Evolutionary conservation across 2,113 vertebrate genomes (phyloP).

Genomic region (Coptodon bakossiorum): DNA sequence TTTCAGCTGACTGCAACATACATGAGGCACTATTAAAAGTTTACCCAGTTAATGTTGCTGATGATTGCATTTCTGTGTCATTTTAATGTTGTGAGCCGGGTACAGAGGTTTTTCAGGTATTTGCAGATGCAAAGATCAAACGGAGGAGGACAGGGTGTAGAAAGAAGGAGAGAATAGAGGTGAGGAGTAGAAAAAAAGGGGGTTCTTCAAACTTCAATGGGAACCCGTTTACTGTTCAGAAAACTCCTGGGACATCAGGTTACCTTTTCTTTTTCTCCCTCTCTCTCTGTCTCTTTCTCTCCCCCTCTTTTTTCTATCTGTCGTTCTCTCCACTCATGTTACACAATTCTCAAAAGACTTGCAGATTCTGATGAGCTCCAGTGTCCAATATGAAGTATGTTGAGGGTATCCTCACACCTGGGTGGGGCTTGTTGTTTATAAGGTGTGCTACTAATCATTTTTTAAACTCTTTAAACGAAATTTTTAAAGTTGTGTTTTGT

Average conservation of each 20-base stretch:
- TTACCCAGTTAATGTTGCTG: background rate
- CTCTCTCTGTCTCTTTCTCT: background rate
- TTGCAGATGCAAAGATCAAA: background rate
- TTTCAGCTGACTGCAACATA: constrained; percentile 7
- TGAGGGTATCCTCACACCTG: constrained; percentile 44
- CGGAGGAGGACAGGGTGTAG: background rate
- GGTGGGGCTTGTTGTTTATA: constrained; percentile 29
- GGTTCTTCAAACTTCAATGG: constrained; percentile 56
- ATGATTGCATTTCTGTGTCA: background rate
- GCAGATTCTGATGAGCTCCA: constrained; percentile 59
- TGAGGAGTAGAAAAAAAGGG: background rate
- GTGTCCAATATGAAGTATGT: constrained; percentile 53
- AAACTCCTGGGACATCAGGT: constrained; percentile 65
- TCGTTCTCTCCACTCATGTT: constrained; percentile 63
- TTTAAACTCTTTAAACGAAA: background rate
- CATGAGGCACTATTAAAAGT: background rate
- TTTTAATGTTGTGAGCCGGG: background rate
- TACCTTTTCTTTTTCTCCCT: constrained; percentile 43
- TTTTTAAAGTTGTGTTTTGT: background rate
- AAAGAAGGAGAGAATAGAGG: background rate
- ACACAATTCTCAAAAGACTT: constrained; percentile 68
- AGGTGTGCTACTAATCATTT: background rate
- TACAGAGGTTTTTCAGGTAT: background rate
- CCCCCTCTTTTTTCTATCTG: constrained; percentile 30
- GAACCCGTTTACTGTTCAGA: constrained; percentile 49